Conservation (phyloP, 2,888 invertebrate species). For the Orthonevra nobilis region DNA sequence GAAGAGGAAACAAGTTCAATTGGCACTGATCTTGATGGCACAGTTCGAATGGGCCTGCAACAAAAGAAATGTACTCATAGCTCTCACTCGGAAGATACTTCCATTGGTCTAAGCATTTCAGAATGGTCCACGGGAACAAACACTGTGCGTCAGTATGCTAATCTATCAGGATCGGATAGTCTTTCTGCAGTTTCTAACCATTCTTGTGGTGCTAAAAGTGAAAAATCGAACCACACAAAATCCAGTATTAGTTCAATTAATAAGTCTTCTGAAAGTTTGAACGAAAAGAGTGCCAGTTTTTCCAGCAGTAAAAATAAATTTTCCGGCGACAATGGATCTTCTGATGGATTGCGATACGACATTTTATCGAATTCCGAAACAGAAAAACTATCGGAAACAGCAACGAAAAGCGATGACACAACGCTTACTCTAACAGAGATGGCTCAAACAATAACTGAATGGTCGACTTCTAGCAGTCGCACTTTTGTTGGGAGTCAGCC, state of each 20-base stretch:
- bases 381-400: conserved; percentile 83
- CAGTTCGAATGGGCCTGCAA: conserved; percentile 89
- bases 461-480: conserved; percentile 90
- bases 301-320: conserved; percentile 77
- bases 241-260: conserved; percentile 83
- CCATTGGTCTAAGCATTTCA: conserved; percentile 91
- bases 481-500: conserved; percentile 83
- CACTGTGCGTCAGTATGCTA: conserved; percentile 90
- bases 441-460: conserved; percentile 90
- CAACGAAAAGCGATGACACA: conserved; percentile 90
- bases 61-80: conserved; percentile 91
- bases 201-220: conserved; percentile 83
- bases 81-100: conserved; percentile 92
- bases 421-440: conserved; percentile 85
- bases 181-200: conserved; percentile 82
- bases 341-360: conserved; percentile 82
- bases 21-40: conserved; percentile 90
- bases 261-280: conserved; percentile 82
- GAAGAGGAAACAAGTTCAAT: conserved; percentile 88
- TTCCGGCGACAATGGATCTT: conserved; percentile 79
- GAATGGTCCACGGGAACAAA: conserved; percentile 94
- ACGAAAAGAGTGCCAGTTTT: conserved; percentile 79
- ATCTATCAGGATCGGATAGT: conserved; percentile 86
- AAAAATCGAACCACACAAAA: conserved; percentile 83
- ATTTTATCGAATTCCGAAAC: conserved; percentile 84